These are phyloP conservation scores for Pyrocoelia pectoralis DNA, from an alignment of 2,888 invertebrate genomes.

Conservation along the genomic window DNA sequence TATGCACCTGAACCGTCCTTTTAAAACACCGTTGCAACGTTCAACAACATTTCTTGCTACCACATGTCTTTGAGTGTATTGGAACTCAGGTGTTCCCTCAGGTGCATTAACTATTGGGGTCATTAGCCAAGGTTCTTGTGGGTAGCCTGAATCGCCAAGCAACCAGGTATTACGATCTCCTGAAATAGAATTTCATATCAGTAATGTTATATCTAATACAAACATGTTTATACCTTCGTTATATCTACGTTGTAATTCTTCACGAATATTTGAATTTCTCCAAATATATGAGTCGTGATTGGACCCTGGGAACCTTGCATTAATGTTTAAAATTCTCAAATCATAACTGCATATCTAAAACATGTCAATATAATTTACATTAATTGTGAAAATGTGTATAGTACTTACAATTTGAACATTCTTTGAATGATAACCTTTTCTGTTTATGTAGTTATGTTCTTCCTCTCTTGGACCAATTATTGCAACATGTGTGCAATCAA, in stretches of 20 bases:
- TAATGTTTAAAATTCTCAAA: background rate
- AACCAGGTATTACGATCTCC: conserved; percentile 3
- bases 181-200: background rate
- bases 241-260: background rate
- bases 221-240: background rate
- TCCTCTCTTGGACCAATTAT: background rate
- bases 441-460: background rate
- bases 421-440: background rate
- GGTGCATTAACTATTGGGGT: too few relatives aligned
- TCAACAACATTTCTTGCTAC: background rate
- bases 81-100: too few relatives aligned
- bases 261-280: background rate
- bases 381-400: background rate
- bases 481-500: background rate
- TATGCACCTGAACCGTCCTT: background rate
- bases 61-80: background rate
- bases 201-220: background rate
- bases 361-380: background rate
- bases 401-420: background rate
- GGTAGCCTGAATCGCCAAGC: background rate
- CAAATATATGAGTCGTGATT: background rate
- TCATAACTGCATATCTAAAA: conserved; percentile 5
- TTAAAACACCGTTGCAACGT: background rate
- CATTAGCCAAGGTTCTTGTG: too few relatives aligned
- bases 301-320: too few relatives aligned